A percentile compares a stretch with the other conserved stretches of the same genome.
These are phyloP conservation scores for Drosophila murphyi DNA, from an alignment of 1,140 invertebrate species.

Conservation along the genomic window DNA sequence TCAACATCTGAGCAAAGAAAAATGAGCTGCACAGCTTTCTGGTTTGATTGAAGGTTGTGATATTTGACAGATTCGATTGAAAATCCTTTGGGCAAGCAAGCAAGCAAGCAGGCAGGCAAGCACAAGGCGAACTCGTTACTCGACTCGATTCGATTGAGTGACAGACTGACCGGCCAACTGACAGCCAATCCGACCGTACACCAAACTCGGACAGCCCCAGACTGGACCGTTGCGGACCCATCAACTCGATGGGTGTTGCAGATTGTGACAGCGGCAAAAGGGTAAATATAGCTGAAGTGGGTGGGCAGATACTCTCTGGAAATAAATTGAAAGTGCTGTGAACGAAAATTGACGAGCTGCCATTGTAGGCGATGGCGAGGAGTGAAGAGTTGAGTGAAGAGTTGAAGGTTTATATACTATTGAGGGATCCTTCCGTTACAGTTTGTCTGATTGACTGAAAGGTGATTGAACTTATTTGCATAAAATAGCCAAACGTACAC, in stretches of 20 bases:
- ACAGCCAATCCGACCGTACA: slow-evolving; percentile 40
- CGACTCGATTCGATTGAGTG: slow-evolving; percentile 51
- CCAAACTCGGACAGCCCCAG: slow-evolving; percentile 20
- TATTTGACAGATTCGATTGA: slow-evolving; percentile 84
- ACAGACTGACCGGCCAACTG: slow-evolving; percentile 62
- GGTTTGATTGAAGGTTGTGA: slow-evolving; percentile 83
- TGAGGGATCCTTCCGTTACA: slow-evolving; percentile 41
- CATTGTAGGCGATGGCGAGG: neutral
- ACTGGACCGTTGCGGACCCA: slow-evolving; percentile 39
- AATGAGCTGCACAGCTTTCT: slow-evolving; percentile 73
- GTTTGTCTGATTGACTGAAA: slow-evolving; percentile 62
- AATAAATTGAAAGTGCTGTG: slow-evolving; percentile 78
- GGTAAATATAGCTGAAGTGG: slow-evolving; percentile 61
- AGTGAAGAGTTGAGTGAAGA: neutral
- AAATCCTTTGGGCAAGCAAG: slow-evolving; percentile 73
- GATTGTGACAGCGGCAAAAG: slow-evolving; percentile 77
- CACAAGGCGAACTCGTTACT: slow-evolving; percentile 62
- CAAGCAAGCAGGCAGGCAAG: slow-evolving; percentile 15
- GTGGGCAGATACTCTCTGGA: slow-evolving; percentile 27
- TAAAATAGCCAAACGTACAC: slow-evolving; percentile 59
- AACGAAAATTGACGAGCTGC: slow-evolving; percentile 73
- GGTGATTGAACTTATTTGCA: slow-evolving; percentile 79
- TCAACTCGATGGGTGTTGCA: slow-evolving; percentile 68
- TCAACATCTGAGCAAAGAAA: slow-evolving; percentile 53
- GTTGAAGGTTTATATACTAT: slow-evolving; percentile 1